phyloP scores from a whole-genome alignment of 35 echinoderm and acorn worm genomes.

The Apostichopus californicus region DNA sequence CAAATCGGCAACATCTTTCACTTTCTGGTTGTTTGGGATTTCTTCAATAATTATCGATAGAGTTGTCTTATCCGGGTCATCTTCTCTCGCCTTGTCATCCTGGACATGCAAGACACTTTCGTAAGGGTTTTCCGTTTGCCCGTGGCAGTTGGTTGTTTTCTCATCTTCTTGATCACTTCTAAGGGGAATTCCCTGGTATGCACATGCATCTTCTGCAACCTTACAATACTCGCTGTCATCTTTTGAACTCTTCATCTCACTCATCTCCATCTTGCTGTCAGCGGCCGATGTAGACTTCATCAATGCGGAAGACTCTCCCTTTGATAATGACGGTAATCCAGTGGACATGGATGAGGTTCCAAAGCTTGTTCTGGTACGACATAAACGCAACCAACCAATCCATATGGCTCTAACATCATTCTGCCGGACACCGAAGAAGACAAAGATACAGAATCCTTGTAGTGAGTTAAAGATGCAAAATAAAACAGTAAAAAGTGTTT shows the following conservation, averaged over 20 bases:
- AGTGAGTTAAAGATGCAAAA: slow-evolving; percentile 39
- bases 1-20: not conserved
- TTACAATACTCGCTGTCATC: not conserved
- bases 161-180: not conserved
- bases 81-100: not conserved
- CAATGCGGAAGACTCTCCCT: not conserved
- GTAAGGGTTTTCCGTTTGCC: not conserved
- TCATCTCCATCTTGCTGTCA: slow-evolving; percentile 15
- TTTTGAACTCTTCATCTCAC: not conserved
- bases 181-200: not conserved
- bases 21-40: not conserved
- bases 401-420: not conserved
- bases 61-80: not conserved
- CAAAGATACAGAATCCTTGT: slow-evolving; percentile 15
- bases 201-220: not conserved
- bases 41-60: not conserved
- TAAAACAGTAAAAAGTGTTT: not conserved
- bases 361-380: not conserved
- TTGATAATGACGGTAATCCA: not conserved
- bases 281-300: no score
- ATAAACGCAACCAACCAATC: not conserved
- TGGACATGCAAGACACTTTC: no score
- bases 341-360: not conserved
- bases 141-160: not conserved
- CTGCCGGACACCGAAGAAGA: not conserved